A percentile compares a stretch with the other conserved stretches of the same genome.
These are phyloP conservation scores for Epinephelus malabaricus DNA, from an alignment of 2,797 vertebrate species.

Conservation along the genomic window DNA sequence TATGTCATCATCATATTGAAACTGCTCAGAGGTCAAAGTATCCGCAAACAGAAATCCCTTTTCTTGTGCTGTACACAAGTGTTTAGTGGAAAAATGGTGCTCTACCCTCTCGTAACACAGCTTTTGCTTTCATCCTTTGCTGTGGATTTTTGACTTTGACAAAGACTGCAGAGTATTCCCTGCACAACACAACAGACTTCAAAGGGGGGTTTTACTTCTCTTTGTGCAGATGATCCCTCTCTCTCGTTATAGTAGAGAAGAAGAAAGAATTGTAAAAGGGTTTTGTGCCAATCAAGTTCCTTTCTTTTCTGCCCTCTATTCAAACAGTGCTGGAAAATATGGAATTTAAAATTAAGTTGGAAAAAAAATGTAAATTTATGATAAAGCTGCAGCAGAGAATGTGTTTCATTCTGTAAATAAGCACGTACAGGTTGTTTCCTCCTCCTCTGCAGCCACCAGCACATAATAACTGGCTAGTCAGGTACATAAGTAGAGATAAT, in stretches of 20 bases:
- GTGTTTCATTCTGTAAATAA: slow-evolving; percentile 23
- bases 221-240: slow-evolving; percentile 61
- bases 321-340: slow-evolving; percentile 13
- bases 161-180: slow-evolving; percentile 53
- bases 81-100: background rate
- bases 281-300: slow-evolving; percentile 41
- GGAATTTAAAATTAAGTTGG: slow-evolving; percentile 29
- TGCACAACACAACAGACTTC: slow-evolving; percentile 57
- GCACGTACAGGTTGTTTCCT: slow-evolving; percentile 29
- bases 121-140: slow-evolving; percentile 53
- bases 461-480: slow-evolving; percentile 30
- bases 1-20: slow-evolving; percentile 16
- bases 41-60: slow-evolving; percentile 6
- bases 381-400: slow-evolving; percentile 22
- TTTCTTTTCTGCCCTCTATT: slow-evolving; percentile 37
- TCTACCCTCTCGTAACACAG: slow-evolving; percentile 33
- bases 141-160: slow-evolving; percentile 51
- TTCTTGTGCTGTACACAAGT: slow-evolving; percentile 10
- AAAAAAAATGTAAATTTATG: slow-evolving; percentile 28
- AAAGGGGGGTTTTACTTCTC: slow-evolving; percentile 55
- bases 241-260: slow-evolving; percentile 30
- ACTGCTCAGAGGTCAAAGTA: slow-evolving; percentile 18
- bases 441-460: background rate
- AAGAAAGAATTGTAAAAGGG: slow-evolving; percentile 30
- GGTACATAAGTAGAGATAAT: slow-evolving; percentile 25